phyloP scores from a whole-genome alignment of 1,140 invertebrate species.

The Drosophila bocki region DNA sequence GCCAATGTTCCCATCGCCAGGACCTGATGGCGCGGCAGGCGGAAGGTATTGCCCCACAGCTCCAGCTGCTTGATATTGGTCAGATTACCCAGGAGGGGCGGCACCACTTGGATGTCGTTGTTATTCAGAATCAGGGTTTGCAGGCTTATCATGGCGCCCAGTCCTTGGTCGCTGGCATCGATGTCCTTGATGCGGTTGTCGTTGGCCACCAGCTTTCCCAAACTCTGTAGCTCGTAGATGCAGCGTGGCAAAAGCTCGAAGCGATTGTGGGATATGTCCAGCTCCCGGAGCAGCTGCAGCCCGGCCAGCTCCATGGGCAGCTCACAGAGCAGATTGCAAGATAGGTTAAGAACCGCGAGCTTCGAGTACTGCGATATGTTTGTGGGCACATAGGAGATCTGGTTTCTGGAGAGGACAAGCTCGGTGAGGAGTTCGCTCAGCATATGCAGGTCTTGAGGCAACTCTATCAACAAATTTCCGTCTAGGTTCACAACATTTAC shows the following conservation, averaged over 20 bases:
- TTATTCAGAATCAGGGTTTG: slow-evolving; percentile 92
- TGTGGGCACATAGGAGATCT: slow-evolving; percentile 44
- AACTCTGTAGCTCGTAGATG: slow-evolving; percentile 43
- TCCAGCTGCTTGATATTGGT: slow-evolving; percentile 89
- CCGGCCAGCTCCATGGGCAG: slow-evolving; percentile 58
- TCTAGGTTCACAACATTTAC: slow-evolving; percentile 52
- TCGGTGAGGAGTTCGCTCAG: slow-evolving; percentile 45
- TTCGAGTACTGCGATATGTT: slow-evolving; percentile 60
- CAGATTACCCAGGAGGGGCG: slow-evolving; percentile 92
- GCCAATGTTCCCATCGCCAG: slow-evolving; percentile 92
- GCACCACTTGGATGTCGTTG: slow-evolving; percentile 91
- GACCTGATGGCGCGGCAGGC: slow-evolving; percentile 93
- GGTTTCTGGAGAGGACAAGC: slow-evolving; percentile 43
- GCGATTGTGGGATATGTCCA: slow-evolving; percentile 63
- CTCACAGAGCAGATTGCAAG: slow-evolving; percentile 48
- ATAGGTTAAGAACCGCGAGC: slow-evolving; percentile 27
- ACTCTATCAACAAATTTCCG: slow-evolving; percentile 35
- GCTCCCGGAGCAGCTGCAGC: slow-evolving; percentile 24
- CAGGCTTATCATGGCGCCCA: slow-evolving; percentile 88
- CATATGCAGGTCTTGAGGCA: slow-evolving; percentile 35
- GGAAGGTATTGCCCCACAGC: slow-evolving; percentile 93
- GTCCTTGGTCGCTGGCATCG: slow-evolving; percentile 87
- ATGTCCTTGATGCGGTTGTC: slow-evolving; percentile 90
- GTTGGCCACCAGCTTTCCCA: slow-evolving; percentile 42
- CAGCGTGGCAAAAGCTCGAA: slow-evolving; percentile 48